Conservation (phyloP, 2,888 invertebrate species). For the Erynnis tages region DNA sequence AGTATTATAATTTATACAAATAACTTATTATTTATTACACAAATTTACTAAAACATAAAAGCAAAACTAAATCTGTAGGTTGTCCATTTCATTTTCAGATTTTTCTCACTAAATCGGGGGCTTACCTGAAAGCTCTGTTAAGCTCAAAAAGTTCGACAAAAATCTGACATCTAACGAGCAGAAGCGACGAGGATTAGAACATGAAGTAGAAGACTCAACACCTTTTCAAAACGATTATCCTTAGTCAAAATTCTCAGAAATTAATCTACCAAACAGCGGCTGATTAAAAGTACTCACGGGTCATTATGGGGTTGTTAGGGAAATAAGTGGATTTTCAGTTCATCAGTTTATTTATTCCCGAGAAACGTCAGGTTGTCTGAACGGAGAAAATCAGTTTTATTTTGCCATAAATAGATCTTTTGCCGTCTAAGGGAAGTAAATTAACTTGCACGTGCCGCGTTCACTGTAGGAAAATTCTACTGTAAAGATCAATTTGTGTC, state of each 20-base stretch:
- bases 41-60: no score
- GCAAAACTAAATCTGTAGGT: no score
- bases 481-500: background rate
- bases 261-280: background rate
- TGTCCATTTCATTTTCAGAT: no score
- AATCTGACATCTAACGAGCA: background rate
- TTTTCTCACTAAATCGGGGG: no score
- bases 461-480: background rate
- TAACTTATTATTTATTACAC: no score
- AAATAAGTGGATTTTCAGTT: background rate
- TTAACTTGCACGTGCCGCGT: background rate
- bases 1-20: no score
- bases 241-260: background rate
- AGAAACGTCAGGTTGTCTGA: background rate
- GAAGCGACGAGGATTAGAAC: background rate
- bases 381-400: constrained; percentile 6
- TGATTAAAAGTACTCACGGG: background rate
- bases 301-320: background rate
- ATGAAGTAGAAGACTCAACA: background rate
- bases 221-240: background rate
- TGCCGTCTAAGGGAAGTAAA: background rate
- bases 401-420: constrained; percentile 7
- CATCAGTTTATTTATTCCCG: background rate
- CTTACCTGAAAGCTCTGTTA: no score
- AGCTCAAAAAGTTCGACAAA: background rate